Evolutionary conservation across 2,797 vertebrate species (phyloP), one percentile per base, ranked within the genome.

Genomic region (Thripadectes ignobilis): DNA sequence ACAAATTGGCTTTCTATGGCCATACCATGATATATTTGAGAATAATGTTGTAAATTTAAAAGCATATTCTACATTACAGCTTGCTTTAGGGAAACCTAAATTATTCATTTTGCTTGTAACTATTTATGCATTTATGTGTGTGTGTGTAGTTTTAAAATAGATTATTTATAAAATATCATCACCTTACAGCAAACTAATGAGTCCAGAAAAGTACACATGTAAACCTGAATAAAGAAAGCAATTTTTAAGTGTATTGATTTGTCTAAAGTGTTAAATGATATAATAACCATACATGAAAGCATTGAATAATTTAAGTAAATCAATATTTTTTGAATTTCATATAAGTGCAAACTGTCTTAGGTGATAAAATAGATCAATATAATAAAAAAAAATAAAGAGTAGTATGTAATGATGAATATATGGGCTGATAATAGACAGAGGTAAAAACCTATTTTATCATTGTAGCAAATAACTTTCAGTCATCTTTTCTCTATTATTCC

Each of bases 231-330:
- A 92, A 82, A 86, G 71, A 95, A 96, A 83, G 85, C 88, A 96
- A 92, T 98, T 97, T 96, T 97, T 95, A 82, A 95, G 90, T 94
- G 93, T 96, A 98, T 98, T 96, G 98, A 98, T 98, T 97, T 95
- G 67, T 93, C 96, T 97, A 96, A 98, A 97, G 97, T 98, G 97
- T 98, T 98, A 98, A 98, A 97, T 97, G 97, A 95, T 95, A 97
- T 97, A 98, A 98, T 94, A 97, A 87, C 85, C 93, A 94, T 98
- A 98, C 61, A 98, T 87, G 97, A 97, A 97, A 96, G 86, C 95
- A 95, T 79, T 98, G 97, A 98, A 98, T 98, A 98, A 98, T 98
- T 98, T 97, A 98, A 95, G 89, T 54, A 96, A 97, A 98, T 98
- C 98, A 96, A 98, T 98, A 92, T 88, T 97, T 98, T 97, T 85